Percentiles rank a stretch among this genome's conserved stretches.
Conservation (phyloP, 2,888 invertebrate genomes). For the Andricus curvator region DNA sequence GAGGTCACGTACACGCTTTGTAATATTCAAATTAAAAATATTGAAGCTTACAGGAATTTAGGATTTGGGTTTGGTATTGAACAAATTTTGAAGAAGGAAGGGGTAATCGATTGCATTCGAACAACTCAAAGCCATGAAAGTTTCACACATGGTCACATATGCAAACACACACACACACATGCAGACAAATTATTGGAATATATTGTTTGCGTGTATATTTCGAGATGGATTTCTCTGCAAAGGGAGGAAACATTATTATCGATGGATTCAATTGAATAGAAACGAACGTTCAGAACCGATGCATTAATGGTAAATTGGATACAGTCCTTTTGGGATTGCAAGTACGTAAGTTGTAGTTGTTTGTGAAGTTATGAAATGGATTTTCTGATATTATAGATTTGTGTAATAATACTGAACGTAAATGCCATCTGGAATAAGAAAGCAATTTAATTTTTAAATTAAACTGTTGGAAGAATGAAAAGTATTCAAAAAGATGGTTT, state of each 20-base stretch:
- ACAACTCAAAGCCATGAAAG: not conserved
- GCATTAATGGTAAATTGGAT: not conserved
- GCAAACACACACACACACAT: not conserved
- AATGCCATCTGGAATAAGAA: too few species aligned
- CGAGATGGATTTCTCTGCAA: slow-evolving; percentile 37
- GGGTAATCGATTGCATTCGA: not conserved
- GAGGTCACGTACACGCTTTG: not conserved
- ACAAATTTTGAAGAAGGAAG: not conserved
- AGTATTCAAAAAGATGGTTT: too few species aligned
- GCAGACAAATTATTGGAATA: slow-evolving; percentile 45
- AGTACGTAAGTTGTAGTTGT: too few species aligned
- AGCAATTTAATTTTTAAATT: too few species aligned
- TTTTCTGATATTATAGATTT: not conserved
- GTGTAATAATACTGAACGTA: too few species aligned
- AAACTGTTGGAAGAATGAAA: too few species aligned
- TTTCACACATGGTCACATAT: not conserved
- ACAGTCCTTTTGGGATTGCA: not conserved
- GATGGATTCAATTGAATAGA: not conserved
- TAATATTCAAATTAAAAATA: not conserved
- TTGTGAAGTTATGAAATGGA: not conserved
- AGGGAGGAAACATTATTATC: not conserved
- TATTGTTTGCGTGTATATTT: slow-evolving; percentile 44
- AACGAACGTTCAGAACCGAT: not conserved
- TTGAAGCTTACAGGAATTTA: not conserved
- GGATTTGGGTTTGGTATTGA: not conserved